phyloP scores from a whole-genome alignment of 2,888 invertebrate species.

The Junonia oenone region DNA sequence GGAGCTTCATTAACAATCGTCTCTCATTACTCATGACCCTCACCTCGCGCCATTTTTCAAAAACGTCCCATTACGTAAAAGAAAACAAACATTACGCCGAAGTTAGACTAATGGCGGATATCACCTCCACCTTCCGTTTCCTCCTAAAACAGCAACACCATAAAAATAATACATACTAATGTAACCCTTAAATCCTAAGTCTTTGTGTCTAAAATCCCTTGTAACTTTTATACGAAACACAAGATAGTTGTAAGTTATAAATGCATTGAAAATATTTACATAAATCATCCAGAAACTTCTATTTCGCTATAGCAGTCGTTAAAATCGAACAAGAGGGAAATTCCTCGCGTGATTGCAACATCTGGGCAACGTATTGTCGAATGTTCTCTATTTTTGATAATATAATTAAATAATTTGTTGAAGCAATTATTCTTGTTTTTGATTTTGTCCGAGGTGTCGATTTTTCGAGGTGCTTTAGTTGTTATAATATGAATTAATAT shows the following conservation, averaged over 20 bases:
- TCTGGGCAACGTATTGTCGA: conserved; percentile 15
- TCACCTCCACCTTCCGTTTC: conserved; percentile 56
- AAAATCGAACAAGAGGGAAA: conserved; percentile 9
- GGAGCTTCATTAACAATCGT: conserved; percentile 28
- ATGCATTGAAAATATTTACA: conserved; percentile 37
- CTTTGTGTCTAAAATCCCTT: conserved; percentile 2
- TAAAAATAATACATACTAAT: background rate
- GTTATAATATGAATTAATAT: too few relatives aligned
- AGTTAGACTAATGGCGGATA: conserved; percentile 44
- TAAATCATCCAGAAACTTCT: conserved; percentile 32
- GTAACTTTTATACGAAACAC: background rate
- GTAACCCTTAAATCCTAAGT: background rate
- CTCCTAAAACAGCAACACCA: conserved; percentile 25
- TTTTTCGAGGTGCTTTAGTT: too few relatives aligned
- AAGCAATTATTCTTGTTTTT: too few relatives aligned
- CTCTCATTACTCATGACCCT: conserved; percentile 29
- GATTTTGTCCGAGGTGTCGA: too few relatives aligned
- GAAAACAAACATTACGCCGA: conserved; percentile 37
- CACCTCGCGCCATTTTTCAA: conserved; percentile 38
- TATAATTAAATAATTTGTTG: too few relatives aligned
- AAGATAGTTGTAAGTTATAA: conserved; percentile 34
- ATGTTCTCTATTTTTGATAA: too few relatives aligned
- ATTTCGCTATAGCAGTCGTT: conserved; percentile 15
- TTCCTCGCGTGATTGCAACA: conserved; percentile 17
- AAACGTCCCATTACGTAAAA: conserved; percentile 37